These are phyloP conservation scores for Ceratina calcarata DNA, from an alignment of 1,140 invertebrate species.

Conservation along the genomic window DNA sequence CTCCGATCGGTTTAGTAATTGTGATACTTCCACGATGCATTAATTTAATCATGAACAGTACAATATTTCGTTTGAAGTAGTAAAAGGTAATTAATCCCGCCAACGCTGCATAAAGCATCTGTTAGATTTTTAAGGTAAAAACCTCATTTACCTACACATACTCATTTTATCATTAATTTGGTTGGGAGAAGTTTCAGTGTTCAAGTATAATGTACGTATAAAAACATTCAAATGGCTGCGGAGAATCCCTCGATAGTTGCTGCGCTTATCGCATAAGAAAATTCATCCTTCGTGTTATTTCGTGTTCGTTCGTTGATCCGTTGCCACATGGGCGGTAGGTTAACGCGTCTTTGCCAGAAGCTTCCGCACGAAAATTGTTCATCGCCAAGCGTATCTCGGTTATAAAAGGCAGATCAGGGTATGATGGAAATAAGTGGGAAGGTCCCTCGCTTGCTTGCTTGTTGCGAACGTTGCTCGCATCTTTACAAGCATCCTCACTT, in stretches of 20 bases:
- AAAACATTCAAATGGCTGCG: too few species aligned
- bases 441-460: background rate
- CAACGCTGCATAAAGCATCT: too few species aligned
- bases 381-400: background rate
- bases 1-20: too few species aligned
- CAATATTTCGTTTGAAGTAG: too few species aligned
- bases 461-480: constrained; percentile 31
- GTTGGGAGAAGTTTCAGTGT: too few species aligned
- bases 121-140: too few species aligned
- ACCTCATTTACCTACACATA: too few species aligned
- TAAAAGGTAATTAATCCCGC: too few species aligned
- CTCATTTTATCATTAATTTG: too few species aligned
- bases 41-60: too few species aligned
- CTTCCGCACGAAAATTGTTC: constrained; percentile 43
- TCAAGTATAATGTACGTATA: too few species aligned
- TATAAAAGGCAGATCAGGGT: constrained; percentile 31
- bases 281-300: constrained; percentile 19
- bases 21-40: too few species aligned
- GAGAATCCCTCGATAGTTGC: background rate
- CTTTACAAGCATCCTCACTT: constrained; percentile 68
- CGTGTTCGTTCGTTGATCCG: constrained; percentile 9
- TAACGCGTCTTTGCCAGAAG: constrained; percentile 41
- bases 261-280: constrained; percentile 6
- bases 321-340: background rate
- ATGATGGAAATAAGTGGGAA: constrained; percentile 47